Evolutionary conservation across 2,113 vertebrate species (phyloP).

Genomic region (Murina feae): DNA sequence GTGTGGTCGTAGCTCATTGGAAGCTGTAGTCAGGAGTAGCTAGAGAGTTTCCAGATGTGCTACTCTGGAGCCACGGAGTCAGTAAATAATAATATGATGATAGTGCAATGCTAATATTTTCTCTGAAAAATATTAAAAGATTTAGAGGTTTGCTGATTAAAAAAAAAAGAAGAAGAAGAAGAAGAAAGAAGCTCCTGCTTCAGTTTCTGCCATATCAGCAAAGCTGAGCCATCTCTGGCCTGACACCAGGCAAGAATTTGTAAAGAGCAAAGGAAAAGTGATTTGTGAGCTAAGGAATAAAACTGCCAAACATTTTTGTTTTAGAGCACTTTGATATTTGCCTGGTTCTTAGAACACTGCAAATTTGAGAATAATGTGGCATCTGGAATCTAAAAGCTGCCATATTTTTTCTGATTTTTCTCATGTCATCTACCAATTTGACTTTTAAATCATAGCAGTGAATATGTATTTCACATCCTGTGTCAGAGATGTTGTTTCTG

Average conservation of each 20-base stretch:
- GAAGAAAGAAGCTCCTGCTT: not conserved
- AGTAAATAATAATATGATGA: conserved; percentile 37
- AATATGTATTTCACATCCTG: not conserved
- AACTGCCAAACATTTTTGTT: not conserved
- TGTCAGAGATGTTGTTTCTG: not conserved
- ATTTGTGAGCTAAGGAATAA: conserved; percentile 45
- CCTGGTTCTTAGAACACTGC: not conserved
- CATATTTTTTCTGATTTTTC: conserved; percentile 25
- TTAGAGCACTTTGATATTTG: conserved; percentile 15
- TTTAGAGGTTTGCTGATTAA: not conserved
- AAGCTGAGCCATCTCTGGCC: not conserved
- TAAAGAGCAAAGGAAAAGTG: conserved; percentile 18
- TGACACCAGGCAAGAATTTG: conserved; percentile 29
- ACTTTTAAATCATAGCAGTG: not conserved
- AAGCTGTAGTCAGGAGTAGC: not conserved
- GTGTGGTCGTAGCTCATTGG: not conserved
- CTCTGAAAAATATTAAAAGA: not conserved
- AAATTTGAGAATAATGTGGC: conserved; percentile 20
- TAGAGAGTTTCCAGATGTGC: conserved; percentile 34
- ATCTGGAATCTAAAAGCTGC: conserved; percentile 25
- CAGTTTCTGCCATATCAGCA: not conserved
- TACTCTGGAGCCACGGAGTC: not conserved
- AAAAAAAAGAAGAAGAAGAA: not conserved
- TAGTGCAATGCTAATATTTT: conserved; percentile 14
- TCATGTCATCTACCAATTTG: conserved; percentile 13